These are phyloP conservation scores for Eulemur mongoz DNA, from an alignment of 2,797 vertebrate genomes.

Conservation along the genomic window DNA sequence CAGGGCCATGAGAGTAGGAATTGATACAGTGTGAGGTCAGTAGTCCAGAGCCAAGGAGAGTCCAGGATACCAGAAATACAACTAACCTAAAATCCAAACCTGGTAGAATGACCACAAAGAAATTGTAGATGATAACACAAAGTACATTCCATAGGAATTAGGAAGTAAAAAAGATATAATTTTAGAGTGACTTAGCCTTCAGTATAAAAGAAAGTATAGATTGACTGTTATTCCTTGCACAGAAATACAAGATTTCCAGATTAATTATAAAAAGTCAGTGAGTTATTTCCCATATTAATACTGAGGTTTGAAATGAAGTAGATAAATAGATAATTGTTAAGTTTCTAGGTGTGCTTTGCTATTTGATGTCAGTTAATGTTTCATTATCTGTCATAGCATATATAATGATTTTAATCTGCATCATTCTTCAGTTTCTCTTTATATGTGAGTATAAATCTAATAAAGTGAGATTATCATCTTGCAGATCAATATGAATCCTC, in stretches of 20 bases:
- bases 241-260: slow-evolving; percentile 5
- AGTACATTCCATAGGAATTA: neutral
- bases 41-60: neutral
- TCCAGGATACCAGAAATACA: neutral
- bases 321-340: neutral
- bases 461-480: neutral
- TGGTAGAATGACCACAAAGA: neutral
- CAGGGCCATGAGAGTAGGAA: neutral
- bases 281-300: neutral
- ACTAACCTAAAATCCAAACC: neutral
- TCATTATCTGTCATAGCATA: neutral
- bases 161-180: neutral
- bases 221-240: neutral
- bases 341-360: neutral
- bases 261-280: neutral
- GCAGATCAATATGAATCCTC: neutral
- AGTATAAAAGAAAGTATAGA: neutral
- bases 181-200: neutral
- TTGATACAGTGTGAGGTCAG: neutral
- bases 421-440: neutral
- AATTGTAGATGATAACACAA: neutral
- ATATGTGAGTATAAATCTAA: neutral
- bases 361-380: neutral
- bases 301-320: neutral
- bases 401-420: neutral